A percentile compares a stretch with the other conserved stretches of the same genome.
These are phyloP conservation scores for Diplolepis rosae DNA, from an alignment of 2,888 invertebrate species.

Conservation along the genomic window DNA sequence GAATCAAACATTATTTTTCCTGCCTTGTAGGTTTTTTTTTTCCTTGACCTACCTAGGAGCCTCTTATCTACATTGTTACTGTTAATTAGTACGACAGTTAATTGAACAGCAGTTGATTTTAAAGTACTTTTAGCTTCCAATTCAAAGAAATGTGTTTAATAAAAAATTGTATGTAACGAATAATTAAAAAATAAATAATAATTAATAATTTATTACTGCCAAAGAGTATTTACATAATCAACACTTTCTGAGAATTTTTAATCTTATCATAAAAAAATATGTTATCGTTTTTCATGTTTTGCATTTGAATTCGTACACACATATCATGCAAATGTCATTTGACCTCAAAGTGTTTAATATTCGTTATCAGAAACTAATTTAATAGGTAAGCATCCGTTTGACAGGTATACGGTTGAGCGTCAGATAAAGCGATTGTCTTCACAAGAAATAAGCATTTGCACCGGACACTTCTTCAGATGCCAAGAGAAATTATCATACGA, in stretches of 20 bases:
- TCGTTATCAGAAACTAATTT: slow-evolving; percentile 7
- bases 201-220: no score
- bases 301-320: neutral
- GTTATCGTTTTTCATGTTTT: neutral
- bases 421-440: neutral
- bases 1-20: neutral
- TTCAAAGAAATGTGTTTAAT: neutral
- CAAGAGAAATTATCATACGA: neutral
- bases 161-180: no score
- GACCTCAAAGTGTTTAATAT: neutral
- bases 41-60: slow-evolving; percentile 11
- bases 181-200: no score
- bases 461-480: neutral
- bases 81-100: slow-evolving; percentile 9
- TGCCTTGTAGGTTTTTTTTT: slow-evolving; percentile 12
- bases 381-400: neutral
- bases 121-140: neutral
- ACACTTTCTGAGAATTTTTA: slow-evolving; percentile 1
- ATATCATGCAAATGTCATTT: neutral
- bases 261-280: slow-evolving; percentile 1
- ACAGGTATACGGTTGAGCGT: neutral
- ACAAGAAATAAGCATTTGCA: neutral
- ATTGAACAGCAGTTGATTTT: neutral
- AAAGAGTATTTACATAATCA: no score
- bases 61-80: slow-evolving; percentile 1